Evolutionary conservation across 2,113 vertebrate species (phyloP).

Genomic region (Scatophagus argus): DNA sequence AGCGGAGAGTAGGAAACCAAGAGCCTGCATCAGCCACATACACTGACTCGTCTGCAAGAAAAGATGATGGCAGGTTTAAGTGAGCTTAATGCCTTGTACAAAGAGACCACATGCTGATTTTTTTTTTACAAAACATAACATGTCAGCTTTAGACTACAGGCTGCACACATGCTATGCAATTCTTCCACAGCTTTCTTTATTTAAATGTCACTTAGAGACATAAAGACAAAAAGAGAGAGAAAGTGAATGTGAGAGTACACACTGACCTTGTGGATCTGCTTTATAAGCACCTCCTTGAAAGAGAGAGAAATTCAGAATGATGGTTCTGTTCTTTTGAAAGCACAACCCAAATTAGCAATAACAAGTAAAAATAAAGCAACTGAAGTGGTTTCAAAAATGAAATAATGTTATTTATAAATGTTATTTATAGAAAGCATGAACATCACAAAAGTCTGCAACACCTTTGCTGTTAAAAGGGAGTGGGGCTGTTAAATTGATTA

Average conservation of each 20-base stretch:
- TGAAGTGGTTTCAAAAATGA: conserved; percentile 41
- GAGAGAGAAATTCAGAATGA: conserved; percentile 32
- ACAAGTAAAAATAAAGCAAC: conserved; percentile 7
- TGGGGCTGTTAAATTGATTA: neutral
- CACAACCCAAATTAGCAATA: neutral
- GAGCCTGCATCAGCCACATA: conserved; percentile 99
- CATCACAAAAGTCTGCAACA: neutral
- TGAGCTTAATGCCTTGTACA: conserved; percentile 5
- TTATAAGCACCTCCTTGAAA: conserved; percentile 95
- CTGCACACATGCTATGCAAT: conserved; percentile 17
- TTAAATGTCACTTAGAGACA: conserved; percentile 19
- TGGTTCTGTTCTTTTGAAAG: conserved; percentile 13
- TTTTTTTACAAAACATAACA: neutral
- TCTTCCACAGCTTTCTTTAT: conserved; percentile 11
- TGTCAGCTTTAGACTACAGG: conserved; percentile 1
- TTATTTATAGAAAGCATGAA: conserved; percentile 44
- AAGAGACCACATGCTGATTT: neutral
- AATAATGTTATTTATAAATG: no score
- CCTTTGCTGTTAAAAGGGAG: neutral
- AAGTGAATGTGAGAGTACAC: conserved; percentile 8
- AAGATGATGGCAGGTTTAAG: conserved; percentile 27
- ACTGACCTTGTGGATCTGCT: conserved; percentile 99
- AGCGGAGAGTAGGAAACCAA: conserved; percentile 97
- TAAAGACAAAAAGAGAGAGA: conserved; percentile 10
- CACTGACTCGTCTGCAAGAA: conserved; percentile 95